Evolutionary conservation across 2,113 vertebrate genomes (phyloP), one percentile per base, ranked within the genome.

Genomic region (Meles meles): DNA sequence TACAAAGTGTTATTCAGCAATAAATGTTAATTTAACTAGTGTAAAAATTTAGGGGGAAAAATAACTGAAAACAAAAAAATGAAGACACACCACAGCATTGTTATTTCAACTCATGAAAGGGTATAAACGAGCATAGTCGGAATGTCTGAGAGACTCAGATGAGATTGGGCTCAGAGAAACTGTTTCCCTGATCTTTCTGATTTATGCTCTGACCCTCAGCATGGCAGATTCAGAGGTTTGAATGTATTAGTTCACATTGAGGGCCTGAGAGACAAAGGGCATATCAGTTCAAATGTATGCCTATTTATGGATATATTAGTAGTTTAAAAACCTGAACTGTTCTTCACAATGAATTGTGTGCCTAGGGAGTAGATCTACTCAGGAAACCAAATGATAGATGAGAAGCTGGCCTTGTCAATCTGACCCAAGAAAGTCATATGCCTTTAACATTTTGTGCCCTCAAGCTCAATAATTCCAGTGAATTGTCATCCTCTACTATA

Each of bases 351-450:
- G 37, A 96, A 90, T 94, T 11, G 44, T 1, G 4, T 94, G 57
- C 67, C 37, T 76, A 13, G 86, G 49, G 69, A 90, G 52, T 6
- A 76, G 23, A 47, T 76, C 79, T 94, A 91, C 72, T 92, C 65
- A 83, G 31, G 74, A 96, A 90, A 89, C 47, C 93, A 97, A 79
- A 79, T 96, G 95, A 97, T 27, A 95, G 71, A 83, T 88, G 52
- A 97, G 82, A 93, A 90, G 47, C 59, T 89, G 79, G 27, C 27
- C 74, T 90, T 67, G 71, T 88, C 74, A n/a, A 49, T 87, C 39
- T 76, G 89, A 94, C 90, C 52, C 81, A 93, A 94, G 80, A 52
- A 85, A 93, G 80, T 80, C 93, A 14, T 4, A 29, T 59, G 76
- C 57, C 76, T 95, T 93, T 87, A 71, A 79, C 67, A 96, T 20